These are phyloP conservation scores for Sarcophaga variegata DNA, from an alignment of 2,888 invertebrate species.

Conservation along the genomic window DNA sequence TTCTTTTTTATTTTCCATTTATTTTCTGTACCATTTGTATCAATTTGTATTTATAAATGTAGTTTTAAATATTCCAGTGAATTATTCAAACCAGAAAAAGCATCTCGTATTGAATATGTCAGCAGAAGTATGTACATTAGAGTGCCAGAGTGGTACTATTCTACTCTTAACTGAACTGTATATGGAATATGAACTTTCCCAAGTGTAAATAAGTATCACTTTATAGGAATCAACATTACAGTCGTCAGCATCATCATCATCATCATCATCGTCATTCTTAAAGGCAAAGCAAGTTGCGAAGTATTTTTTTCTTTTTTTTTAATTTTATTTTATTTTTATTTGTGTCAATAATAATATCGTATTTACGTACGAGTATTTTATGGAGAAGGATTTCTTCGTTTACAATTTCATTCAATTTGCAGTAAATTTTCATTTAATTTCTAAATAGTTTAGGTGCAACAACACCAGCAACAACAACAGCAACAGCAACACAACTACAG, in stretches of 20 bases:
- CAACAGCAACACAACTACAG: no score
- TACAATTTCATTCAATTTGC: slow-evolving; percentile 24
- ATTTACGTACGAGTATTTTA: slow-evolving; percentile 11
- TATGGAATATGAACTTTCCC: slow-evolving; percentile 39
- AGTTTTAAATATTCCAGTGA: no score
- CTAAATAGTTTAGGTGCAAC: slow-evolving; percentile 9
- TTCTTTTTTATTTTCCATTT: no score
- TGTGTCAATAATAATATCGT: slow-evolving; percentile 15
- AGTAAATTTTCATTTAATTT: slow-evolving; percentile 50
- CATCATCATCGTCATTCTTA: not conserved
- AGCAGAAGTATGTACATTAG: no score
- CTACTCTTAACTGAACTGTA: no score
- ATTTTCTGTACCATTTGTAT: no score
- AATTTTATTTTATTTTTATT: slow-evolving; percentile 14
- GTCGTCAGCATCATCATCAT: no score
- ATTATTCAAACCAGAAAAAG: not conserved
- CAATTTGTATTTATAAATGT: no score
- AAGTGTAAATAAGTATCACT: slow-evolving; percentile 50
- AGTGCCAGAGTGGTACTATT: no score
- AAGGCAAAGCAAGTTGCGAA: slow-evolving; percentile 17
- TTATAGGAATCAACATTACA: not conserved
- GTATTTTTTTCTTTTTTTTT: not conserved
- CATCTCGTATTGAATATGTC: no score
- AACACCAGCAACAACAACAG: not conserved
- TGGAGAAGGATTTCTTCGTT: not conserved